Conservation (phyloP, 2,113 vertebrate species). For the Oryzias celebensis region DNA sequence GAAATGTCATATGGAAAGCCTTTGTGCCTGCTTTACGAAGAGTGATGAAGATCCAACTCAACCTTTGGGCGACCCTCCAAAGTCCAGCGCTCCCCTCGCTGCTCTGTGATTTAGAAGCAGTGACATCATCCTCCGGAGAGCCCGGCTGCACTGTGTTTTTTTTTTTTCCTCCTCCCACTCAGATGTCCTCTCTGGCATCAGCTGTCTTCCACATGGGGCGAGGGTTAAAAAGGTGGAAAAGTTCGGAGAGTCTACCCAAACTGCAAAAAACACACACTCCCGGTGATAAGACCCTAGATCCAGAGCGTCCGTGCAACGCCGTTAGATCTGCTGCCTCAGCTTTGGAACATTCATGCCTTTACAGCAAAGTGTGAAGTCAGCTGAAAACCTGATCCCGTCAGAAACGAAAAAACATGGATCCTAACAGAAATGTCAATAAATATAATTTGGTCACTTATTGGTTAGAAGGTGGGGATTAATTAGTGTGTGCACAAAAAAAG, state of each 20-base stretch:
- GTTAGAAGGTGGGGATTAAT: slow-evolving; percentile 58
- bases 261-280: too few relatives aligned
- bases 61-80: slow-evolving; percentile 41
- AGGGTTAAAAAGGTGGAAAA: too few relatives aligned
- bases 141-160: slow-evolving; percentile 20
- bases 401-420: slow-evolving; percentile 20
- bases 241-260: too few relatives aligned
- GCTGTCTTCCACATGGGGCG: too few relatives aligned
- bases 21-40: slow-evolving; percentile 15
- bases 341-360: slow-evolving; percentile 60
- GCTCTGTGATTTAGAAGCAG: slow-evolving; percentile 44
- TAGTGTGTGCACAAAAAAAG: slow-evolving; percentile 42
- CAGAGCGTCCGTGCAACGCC: neutral
- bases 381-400: slow-evolving; percentile 1
- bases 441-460: slow-evolving; percentile 75
- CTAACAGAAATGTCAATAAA: slow-evolving; percentile 64
- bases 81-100: slow-evolving; percentile 33
- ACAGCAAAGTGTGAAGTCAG: slow-evolving; percentile 56
- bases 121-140: slow-evolving; percentile 56
- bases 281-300: slow-evolving; percentile 5
- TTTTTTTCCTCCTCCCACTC: neutral
- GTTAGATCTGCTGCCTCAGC: slow-evolving; percentile 13
- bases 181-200: too few relatives aligned
- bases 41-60: slow-evolving; percentile 6
- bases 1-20: slow-evolving; percentile 20